phyloP scores from a whole-genome alignment of 2,888 invertebrate genomes.

The Trimorus sp. region DNA sequence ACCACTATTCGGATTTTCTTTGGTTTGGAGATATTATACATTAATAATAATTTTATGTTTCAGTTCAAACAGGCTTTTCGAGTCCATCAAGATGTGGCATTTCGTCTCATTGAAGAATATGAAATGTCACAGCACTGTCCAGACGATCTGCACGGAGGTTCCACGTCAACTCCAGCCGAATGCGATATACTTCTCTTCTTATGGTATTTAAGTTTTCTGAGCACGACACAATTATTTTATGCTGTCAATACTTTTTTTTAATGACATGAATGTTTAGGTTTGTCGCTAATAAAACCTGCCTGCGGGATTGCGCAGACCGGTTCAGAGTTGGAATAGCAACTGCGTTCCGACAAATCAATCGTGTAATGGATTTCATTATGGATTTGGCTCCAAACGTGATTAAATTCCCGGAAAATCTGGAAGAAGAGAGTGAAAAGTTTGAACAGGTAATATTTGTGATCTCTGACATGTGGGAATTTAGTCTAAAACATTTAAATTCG shows the following conservation, averaged over 20 bases:
- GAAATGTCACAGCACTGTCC: slow-evolving; percentile 14
- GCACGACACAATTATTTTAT: not conserved
- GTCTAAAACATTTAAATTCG: no score
- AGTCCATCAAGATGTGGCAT: not conserved
- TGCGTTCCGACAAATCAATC: slow-evolving; percentile 11
- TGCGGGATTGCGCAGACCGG: not conserved
- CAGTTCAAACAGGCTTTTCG: slow-evolving; percentile 23
- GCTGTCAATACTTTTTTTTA: not conserved
- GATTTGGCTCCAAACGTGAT: slow-evolving; percentile 21
- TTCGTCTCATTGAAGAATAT: slow-evolving; percentile 17
- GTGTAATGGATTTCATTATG: slow-evolving; percentile 16
- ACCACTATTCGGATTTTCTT: no score
- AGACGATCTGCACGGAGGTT: slow-evolving; percentile 10
- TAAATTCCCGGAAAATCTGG: slow-evolving; percentile 15
- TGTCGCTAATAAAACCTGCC: not conserved
- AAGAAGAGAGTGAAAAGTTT: slow-evolving; percentile 14
- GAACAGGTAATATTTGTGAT: no score
- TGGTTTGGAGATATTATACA: no score
- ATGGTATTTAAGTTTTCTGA: slow-evolving; percentile 6
- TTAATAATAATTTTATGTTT: not conserved
- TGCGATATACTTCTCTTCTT: slow-evolving; percentile 18
- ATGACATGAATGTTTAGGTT: not conserved
- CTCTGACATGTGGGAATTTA: no score
- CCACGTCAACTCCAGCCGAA: slow-evolving; percentile 9
- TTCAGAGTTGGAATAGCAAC: not conserved